Conservation (phyloP, 2,797 vertebrate species). For the Catostomus latipinnis region DNA sequence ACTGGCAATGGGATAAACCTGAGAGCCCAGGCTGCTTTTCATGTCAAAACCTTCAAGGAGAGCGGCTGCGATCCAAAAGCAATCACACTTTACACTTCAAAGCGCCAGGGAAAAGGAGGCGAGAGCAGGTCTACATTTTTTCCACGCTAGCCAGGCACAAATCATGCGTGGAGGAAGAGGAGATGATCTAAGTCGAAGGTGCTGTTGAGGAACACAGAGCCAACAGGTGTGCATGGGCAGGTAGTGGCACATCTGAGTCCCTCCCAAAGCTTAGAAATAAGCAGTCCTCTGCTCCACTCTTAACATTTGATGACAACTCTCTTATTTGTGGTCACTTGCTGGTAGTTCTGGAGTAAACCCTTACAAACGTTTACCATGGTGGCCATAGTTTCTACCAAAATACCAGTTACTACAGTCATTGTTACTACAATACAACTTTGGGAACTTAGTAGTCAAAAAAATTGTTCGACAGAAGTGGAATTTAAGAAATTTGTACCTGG, state of each 20-base stretch:
- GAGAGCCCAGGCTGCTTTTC: slow-evolving; percentile 81
- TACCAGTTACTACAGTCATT: too few relatives aligned
- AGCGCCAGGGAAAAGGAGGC: slow-evolving; percentile 75
- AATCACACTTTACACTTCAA: slow-evolving; percentile 89
- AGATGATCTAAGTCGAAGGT: slow-evolving; percentile 83
- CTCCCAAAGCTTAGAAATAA: slow-evolving; percentile 60
- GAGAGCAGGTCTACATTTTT: slow-evolving; percentile 75
- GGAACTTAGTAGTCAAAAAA: too few relatives aligned
- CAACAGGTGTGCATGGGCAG: slow-evolving; percentile 84
- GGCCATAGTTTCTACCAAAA: too few relatives aligned
- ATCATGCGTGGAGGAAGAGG: slow-evolving; percentile 82
- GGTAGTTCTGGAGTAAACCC: too few relatives aligned
- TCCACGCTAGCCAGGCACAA: slow-evolving; percentile 77
- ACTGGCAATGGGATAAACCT: slow-evolving; percentile 79
- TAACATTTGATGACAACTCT: neutral
- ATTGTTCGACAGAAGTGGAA: too few relatives aligned
- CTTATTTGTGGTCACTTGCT: too few relatives aligned
- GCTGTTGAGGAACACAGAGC: slow-evolving; percentile 80
- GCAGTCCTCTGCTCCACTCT: too few relatives aligned
- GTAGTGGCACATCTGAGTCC: slow-evolving; percentile 77
- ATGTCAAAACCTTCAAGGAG: slow-evolving; percentile 84
- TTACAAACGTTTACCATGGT: too few relatives aligned
- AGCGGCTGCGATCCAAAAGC: slow-evolving; percentile 79
- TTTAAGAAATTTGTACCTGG: too few relatives aligned
- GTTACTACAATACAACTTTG: too few relatives aligned